These are phyloP conservation scores for Oriolus oriolus DNA, from an alignment of 2,113 vertebrate genomes.

Conservation along the genomic window DNA sequence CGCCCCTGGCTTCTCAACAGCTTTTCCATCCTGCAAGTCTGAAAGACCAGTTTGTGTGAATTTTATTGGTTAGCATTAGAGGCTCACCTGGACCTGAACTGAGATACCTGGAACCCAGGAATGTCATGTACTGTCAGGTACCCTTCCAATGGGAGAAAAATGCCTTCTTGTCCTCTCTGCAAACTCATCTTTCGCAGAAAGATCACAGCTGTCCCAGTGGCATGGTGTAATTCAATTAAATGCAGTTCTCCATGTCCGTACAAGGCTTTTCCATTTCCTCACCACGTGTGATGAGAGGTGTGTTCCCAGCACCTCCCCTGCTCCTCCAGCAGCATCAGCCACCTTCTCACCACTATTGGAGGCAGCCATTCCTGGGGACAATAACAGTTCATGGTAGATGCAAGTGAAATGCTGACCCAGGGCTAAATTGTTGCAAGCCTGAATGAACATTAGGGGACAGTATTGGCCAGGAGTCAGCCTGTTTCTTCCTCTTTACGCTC, in stretches of 20 bases:
- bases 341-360: neutral
- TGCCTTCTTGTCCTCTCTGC: neutral
- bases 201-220: neutral
- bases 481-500: neutral
- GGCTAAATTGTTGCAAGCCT: constrained; percentile 24
- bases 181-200: neutral
- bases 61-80: neutral
- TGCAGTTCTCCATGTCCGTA: neutral
- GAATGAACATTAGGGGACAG: constrained; percentile 52
- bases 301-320: neutral
- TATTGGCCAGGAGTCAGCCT: constrained; percentile 14
- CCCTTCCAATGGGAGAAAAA: neutral
- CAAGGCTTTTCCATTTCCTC: neutral
- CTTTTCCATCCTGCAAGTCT: neutral
- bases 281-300: neutral
- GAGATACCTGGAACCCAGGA: neutral
- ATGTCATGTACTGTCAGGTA: neutral
- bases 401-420: neutral
- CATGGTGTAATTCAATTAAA: neutral
- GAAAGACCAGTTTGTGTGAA: neutral
- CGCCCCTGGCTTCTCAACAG: neutral
- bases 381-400: neutral
- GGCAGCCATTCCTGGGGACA: neutral
- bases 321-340: neutral
- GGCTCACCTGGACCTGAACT: neutral